Percentiles rank a stretch among this genome's conserved stretches.
phyloP scores from a whole-genome alignment of 23 tunicate species.

The Pegea sp. region DNA sequence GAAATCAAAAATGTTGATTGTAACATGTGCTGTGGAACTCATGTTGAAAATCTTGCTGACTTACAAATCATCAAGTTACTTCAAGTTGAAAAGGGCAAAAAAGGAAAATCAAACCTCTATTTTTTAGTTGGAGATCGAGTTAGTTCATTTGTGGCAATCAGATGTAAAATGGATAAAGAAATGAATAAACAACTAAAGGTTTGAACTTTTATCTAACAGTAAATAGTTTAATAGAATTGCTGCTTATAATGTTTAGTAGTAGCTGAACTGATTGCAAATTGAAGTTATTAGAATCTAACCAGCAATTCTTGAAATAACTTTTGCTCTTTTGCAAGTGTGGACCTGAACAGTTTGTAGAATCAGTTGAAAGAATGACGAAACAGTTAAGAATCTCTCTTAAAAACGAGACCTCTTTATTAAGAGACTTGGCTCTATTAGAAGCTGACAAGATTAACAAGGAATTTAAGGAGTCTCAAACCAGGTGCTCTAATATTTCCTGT shows the following conservation, averaged over 20 bases:
- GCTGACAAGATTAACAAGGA: conserved; percentile 9
- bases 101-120: conserved; percentile 64
- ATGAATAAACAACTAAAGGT: conserved; percentile 40
- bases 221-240: neutral
- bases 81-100: conserved; percentile 69
- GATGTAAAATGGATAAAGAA: conserved; percentile 23
- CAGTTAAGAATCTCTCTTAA: conserved; percentile 42
- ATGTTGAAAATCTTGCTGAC: conserved; percentile 69
- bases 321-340: conserved; percentile 26
- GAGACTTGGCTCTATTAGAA: conserved; percentile 55
- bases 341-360: conserved; percentile 35
- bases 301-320: no score
- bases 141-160: conserved; percentile 16
- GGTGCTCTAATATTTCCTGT: no score
- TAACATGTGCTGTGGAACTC: conserved; percentile 98
- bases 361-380: conserved; percentile 38
- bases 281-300: no score
- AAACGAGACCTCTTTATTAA: conserved; percentile 8
- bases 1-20: conserved; percentile 77
- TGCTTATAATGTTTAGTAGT: neutral
- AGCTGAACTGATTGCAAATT: neutral
- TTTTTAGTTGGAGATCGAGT: conserved; percentile 73
- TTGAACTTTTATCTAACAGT: no score
- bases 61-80: conserved; percentile 50
- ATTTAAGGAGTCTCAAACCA: neutral